Evolutionary conservation across 2,113 vertebrate species (phyloP), one percentile per base, ranked within the genome.

Genomic region (Apeltes quadracus): DNA sequence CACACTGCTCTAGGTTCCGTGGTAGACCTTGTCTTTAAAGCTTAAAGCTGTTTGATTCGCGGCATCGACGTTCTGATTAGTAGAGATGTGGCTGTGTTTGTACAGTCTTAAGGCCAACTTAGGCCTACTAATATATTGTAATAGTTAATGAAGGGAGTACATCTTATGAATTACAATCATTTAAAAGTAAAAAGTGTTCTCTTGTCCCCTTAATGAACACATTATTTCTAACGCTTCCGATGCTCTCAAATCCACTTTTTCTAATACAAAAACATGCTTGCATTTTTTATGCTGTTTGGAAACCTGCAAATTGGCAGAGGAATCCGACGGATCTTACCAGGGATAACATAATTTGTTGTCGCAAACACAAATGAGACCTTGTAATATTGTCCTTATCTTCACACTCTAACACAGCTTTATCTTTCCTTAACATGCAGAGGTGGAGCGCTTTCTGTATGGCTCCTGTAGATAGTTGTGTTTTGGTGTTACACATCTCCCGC

Each of bases 21-120:
- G 79, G 41, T 68, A 1, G 22, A n/a, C 76, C 72, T 87, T 81
- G 82, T 87, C 75, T 84, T 23, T 54, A 61, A 83, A 77, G 70
- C 66, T 44, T 34, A n/a, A n/a, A n/a, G 43, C 51, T 18, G 77
- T 78, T 74, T 83, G 83, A 81, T 55, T 51, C 72, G 25, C 50
- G 51, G 53, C 62, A 67, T 79, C 74, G 75, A 75, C 76, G 66
- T 78, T 75, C 29, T 69, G 71, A 63, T 76, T 32, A 59, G 41
- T 44, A 20, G 65, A 72, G 76, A 61, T 39, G 38, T 25, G 38
- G 22, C 9, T 53, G 18, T 22, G 39, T 41, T 54, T 75, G 8
- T 25, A 53, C 5, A 13, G 6, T 11, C 29, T 39, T 41, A 7
- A 50, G 57, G 27, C 38, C 3, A 7, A 20, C 1, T 16, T 16